Evolutionary conservation across 2,113 vertebrate species (phyloP).

Genomic region (Malurus alboscapulatus): DNA sequence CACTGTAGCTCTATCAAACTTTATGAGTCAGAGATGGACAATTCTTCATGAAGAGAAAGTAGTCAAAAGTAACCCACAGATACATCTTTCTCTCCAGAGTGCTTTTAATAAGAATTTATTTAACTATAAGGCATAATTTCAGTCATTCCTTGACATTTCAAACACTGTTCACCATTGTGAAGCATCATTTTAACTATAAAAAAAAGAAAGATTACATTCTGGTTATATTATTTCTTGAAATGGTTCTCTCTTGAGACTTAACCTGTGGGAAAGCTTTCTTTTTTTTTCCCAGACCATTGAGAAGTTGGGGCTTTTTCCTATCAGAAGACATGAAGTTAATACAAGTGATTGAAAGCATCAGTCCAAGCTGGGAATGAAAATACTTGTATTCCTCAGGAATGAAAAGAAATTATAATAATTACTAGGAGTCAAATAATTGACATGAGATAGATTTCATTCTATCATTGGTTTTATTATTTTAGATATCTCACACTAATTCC

Average conservation of each 20-base stretch:
- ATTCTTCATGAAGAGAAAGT: neutral
- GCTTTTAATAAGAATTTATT: neutral
- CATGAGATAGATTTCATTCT: neutral
- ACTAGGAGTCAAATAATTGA: neutral
- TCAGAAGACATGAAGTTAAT: neutral
- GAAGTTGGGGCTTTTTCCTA: neutral
- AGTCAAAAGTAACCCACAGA: neutral
- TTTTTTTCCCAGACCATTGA: neutral
- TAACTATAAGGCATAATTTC: slow-evolving; percentile 3
- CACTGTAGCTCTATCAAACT: neutral
- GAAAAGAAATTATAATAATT: neutral
- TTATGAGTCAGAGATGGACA: neutral
- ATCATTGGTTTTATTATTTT: neutral
- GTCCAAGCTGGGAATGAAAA: neutral
- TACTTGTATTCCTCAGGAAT: neutral
- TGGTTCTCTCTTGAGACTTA: neutral
- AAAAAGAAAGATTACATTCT: neutral
- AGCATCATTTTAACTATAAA: slow-evolving; percentile 1
- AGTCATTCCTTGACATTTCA: neutral
- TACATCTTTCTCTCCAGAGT: neutral
- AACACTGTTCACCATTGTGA: neutral
- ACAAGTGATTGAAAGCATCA: neutral
- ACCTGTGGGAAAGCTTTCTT: neutral
- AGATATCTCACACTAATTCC: neutral
- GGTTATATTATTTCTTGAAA: neutral